These are phyloP conservation scores for Melitaea athalia DNA, from an alignment of 2,888 invertebrate species.

Conservation along the genomic window DNA sequence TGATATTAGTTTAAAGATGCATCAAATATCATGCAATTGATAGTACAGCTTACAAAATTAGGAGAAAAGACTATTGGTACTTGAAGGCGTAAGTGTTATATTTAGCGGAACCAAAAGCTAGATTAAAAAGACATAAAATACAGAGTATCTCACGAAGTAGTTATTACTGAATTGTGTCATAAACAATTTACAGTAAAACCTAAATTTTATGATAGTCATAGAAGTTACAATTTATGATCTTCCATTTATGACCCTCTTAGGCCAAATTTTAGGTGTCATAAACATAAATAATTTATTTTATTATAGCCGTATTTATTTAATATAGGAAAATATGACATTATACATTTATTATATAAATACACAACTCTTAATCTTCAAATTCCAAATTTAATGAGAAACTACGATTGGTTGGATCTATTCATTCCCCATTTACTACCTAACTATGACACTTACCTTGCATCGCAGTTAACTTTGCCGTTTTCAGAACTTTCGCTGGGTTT, in stretches of 20 bases:
- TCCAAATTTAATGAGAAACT: not conserved
- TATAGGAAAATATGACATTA: not conserved
- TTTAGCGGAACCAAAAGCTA: not conserved
- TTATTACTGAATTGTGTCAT: slow-evolving; percentile 20
- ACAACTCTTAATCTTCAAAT: not conserved
- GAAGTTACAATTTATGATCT: slow-evolving; percentile 18
- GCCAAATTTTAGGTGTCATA: slow-evolving; percentile 16
- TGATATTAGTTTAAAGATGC: too few relatives aligned
- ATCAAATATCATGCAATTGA: too few relatives aligned
- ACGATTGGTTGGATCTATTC: not conserved
- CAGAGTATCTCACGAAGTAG: not conserved
- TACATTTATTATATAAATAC: not conserved
- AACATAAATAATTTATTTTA: slow-evolving; percentile 20
- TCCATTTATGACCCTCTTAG: slow-evolving; percentile 18
- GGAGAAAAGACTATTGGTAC: too few relatives aligned
- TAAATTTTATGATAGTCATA: slow-evolving; percentile 18
- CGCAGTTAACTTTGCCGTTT: too few relatives aligned
- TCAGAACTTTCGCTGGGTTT: too few relatives aligned
- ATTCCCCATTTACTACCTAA: too few relatives aligned
- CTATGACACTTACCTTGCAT: too few relatives aligned
- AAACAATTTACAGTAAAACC: slow-evolving; percentile 19
- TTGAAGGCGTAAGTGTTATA: too few relatives aligned
- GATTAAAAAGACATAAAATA: not conserved
- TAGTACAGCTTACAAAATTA: too few relatives aligned
- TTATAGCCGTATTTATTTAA: not conserved